Base-by-base conservation (phyloP, 2,888 invertebrate genomes). In the Dasysyrphus albostriatus region DNA sequence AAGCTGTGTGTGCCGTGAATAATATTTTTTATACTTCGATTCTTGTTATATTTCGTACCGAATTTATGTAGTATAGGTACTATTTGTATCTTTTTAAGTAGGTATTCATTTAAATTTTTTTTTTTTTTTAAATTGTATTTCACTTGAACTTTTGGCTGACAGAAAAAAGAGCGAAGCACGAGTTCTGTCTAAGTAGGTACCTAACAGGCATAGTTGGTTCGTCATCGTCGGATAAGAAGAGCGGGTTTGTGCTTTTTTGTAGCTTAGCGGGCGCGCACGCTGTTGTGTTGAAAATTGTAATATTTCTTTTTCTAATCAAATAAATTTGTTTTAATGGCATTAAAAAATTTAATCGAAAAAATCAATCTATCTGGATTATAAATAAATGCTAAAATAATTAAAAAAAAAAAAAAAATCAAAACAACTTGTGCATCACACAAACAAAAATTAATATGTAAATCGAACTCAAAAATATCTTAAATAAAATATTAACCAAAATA, bases 121-220 rank as follows among this genome's bases (percentile, higher is more conserved):
- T 63, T 69, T 61, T 47, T 75, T 51, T 65, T 83, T 78, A 39
- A 82, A 87, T 78, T 78, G 78, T 87, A 72, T 79, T 87, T 87
- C 72, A 83, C 87, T 87, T 87, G 87, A 87, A 87, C 87, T 87
- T 87, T 87, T 87, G 83, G 78, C 83, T 87, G 78, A 83, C 83
- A 74, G 87, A 78, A 83, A 67, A 67, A 87, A 78, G 83, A 83
- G 75, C 83, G 83, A 87, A 84, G 84, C 87, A 87, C 87, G 87
- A 87, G 87, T 83, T 87, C 87, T 87, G 87, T 87, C 82, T 79
- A 87, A 87, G 87, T 79, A 87, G 83, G 87, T 87, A 87, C 78
- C 87, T 87, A 83, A 87, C 87, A 87, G 87, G 87, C 87, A 87
- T 87, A 87, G 87, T 87, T 83, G 83, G 87, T 87, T 87, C 83